A percentile compares a stretch with the other conserved stretches of the same genome.
phyloP scores from a whole-genome alignment of 2,113 vertebrate species.

The Alces alces region DNA sequence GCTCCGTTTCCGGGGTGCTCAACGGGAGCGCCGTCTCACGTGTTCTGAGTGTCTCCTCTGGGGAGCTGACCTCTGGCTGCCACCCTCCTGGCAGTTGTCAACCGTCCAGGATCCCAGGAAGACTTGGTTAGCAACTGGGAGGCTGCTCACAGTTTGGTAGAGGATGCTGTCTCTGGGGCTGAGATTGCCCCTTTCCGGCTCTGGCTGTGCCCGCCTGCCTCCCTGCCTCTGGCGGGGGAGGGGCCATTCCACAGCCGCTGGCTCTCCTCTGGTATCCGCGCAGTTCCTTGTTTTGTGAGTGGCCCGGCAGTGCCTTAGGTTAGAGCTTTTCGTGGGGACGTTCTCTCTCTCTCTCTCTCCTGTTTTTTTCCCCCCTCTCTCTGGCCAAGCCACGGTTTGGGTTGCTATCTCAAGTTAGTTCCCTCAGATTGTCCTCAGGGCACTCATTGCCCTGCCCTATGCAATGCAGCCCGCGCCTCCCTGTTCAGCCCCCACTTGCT shows the following conservation, averaged over 20 bases:
- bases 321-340: accelerated
- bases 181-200: neutral
- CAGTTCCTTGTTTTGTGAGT: neutral
- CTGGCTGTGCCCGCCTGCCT: neutral
- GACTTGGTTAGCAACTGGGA: neutral
- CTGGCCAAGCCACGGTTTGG: neutral
- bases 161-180: neutral
- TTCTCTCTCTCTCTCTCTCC: neutral
- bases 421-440: neutral
- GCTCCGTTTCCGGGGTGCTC: accelerated
- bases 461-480: accelerated
- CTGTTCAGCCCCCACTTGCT: neutral
- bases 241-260: accelerated
- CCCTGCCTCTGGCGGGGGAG: neutral
- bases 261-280: neutral
- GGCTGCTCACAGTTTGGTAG: neutral
- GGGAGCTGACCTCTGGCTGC: neutral
- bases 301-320: accelerated
- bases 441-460: neutral
- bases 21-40: accelerated
- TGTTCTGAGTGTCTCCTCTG: neutral
- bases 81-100: neutral
- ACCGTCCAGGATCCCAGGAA: neutral
- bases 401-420: accelerated
- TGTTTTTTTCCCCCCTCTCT: accelerated